Percentiles rank a stretch among this genome's conserved stretches.
These are phyloP conservation scores for Drosophila azteca DNA, from an alignment of 1,140 invertebrate genomes.

Conservation along the genomic window DNA sequence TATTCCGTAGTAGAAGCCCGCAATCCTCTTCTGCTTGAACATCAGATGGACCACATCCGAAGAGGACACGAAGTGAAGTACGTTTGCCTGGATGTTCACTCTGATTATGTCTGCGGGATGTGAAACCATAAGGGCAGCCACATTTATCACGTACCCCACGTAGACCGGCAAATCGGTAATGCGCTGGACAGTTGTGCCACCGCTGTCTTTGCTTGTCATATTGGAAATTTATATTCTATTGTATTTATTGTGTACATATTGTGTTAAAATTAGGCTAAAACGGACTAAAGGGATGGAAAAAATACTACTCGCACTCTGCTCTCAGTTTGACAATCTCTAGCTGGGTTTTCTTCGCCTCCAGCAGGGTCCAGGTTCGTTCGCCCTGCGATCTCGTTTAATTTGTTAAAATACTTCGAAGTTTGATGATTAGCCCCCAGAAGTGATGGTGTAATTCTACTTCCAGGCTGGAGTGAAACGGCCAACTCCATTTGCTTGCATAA, in stretches of 20 bases:
- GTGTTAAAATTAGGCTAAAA: background rate
- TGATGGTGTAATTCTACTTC: too few relatives aligned
- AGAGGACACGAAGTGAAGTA: background rate
- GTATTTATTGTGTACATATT: background rate
- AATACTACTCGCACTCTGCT: conserved; percentile 49
- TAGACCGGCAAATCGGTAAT: conserved; percentile 12
- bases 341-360: conserved; percentile 51
- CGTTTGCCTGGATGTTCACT: conserved; percentile 40
- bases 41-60: conserved; percentile 9
- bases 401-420: conserved; percentile 31
- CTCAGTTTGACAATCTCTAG: conserved; percentile 42
- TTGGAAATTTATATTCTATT: too few relatives aligned
- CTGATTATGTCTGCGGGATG: conserved; percentile 43
- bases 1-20: conserved; percentile 31
- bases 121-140: conserved; percentile 18
- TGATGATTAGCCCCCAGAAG: too few relatives aligned
- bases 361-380: conserved; percentile 39
- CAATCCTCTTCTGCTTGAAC: background rate
- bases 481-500: too few relatives aligned
- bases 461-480: too few relatives aligned
- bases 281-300: background rate
- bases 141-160: conserved; percentile 12
- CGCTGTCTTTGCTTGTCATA: conserved; percentile 25
- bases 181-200: conserved; percentile 2
- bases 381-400: conserved; percentile 43